phyloP scores from a whole-genome alignment of 1,140 invertebrate species.

The Zaprionus capensis region DNA sequence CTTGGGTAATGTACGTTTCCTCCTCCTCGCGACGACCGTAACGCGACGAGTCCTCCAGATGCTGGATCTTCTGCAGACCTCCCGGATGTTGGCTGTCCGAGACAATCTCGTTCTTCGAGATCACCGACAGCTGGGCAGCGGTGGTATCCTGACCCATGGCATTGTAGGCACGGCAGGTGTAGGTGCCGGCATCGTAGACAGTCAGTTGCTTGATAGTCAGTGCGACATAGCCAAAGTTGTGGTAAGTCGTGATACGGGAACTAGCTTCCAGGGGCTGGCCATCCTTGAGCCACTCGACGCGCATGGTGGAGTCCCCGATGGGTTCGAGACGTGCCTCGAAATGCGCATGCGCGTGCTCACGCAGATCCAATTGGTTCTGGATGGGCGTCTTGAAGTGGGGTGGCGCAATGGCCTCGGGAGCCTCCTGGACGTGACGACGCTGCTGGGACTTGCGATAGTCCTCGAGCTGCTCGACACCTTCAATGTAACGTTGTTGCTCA shows the following conservation, averaged over 20 bases:
- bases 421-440: conserved; percentile 90
- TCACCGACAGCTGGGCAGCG: conserved; percentile 93
- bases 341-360: conserved; percentile 97
- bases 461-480: conserved; percentile 96
- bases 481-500: conserved; percentile 96
- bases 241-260: conserved; percentile 96
- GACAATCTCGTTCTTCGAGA: conserved; percentile 93
- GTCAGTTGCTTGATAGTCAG: conserved; percentile 97
- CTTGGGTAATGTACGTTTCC: conserved; percentile 90
- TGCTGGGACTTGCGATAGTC: conserved; percentile 92
- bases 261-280: conserved; percentile 95
- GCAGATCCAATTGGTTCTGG: conserved; percentile 93
- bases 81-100: conserved; percentile 94
- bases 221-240: conserved; percentile 98
- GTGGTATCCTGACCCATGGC: conserved; percentile 94
- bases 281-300: conserved; percentile 98
- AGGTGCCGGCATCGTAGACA: conserved; percentile 95
- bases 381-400: conserved; percentile 97
- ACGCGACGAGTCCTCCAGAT: conserved; percentile 92
- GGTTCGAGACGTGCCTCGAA: conserved; percentile 98
- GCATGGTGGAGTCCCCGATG: conserved; percentile 94
- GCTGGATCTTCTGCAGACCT: conserved; percentile 94
- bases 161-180: conserved; percentile 95
- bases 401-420: conserved; percentile 90
- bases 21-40: conserved; percentile 88